Percentiles rank a stretch among this genome's conserved stretches.
These are phyloP conservation scores for Eueremaeus valkanovi DNA, from an alignment of 2,888 invertebrate species.

Conservation along the genomic window DNA sequence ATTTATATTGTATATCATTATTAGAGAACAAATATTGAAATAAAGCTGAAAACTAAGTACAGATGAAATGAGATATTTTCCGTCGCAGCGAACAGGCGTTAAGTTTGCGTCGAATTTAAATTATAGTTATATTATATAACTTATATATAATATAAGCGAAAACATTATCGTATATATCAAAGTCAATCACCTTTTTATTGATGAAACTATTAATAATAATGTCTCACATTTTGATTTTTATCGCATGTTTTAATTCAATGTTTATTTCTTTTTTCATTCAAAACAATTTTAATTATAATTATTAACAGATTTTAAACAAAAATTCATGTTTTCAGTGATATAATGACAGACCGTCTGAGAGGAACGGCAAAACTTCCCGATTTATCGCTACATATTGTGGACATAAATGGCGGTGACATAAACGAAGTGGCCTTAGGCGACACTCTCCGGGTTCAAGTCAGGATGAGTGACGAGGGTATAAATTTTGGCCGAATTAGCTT, in stretches of 20 bases:
- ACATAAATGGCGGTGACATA: conserved; percentile 47
- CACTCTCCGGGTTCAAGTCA: conserved; percentile 47
- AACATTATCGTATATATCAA: background rate
- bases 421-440: conserved; percentile 48
- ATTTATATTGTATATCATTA: no score
- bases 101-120: no score
- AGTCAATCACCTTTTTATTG: conserved; percentile 31
- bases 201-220: background rate
- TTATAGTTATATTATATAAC: no score
- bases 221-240: background rate
- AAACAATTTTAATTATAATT: no score
- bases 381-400: conserved; percentile 47
- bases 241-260: no score
- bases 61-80: no score
- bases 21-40: no score
- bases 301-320: background rate
- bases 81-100: no score
- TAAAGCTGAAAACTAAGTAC: no score
- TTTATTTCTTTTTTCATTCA: no score
- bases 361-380: conserved; percentile 47
- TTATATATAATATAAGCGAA: no score
- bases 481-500: no score
- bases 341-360: conserved; percentile 46
- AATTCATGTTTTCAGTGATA: conserved; percentile 43
- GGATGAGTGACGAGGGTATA: conserved; percentile 48